Base-by-base conservation (phyloP, 1,140 invertebrate genomes). In the Lordiphosa clarofinis region DNA sequence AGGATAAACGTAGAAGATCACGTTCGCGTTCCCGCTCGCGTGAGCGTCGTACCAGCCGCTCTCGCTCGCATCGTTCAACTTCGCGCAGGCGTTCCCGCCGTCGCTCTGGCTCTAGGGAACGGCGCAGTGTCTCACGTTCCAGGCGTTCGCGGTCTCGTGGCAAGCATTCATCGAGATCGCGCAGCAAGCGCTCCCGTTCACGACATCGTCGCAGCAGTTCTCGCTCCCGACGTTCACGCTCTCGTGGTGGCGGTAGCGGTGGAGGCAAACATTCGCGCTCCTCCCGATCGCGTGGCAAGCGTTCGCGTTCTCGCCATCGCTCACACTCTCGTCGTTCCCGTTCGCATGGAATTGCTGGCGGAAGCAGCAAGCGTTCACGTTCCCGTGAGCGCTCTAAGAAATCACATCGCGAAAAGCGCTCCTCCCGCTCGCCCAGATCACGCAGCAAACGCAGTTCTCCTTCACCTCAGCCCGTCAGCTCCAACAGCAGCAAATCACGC, bases 1-100 rank as follows among this genome's bases (percentile, higher is more conserved):
- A 96, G 89, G 95, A 96, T 57, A 96, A 96, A 81, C 90, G 92
- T 12, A 91, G 91, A 0, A 89, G 92, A 12, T 93, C 92, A 0
- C 89, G 92, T 37, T 92, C 92, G 1, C 88, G 91, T 2, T 91
- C 91, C 13, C 90, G 91, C 19, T 90, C 91, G 0, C 87, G 92
- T 1, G 91, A 92, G 3, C 88, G 91, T 21, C 88, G 91, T 13
- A 91, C 92, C 50, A 91, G 92, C 57, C 89, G 94, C 46, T 94
- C 94, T 0, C 90, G 93, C 33, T 94, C 93, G 7, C 88, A 91
- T 28, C 90, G 91, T 10, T 92, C 91, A 0, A 89, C 89, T 40
- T 92, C 91, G 0, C 74, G 91, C 0, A 89, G 90, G 43, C 89
- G 90, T 39, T 91, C 91, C 1, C 79, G 91, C 1, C 89, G 81